A percentile compares a stretch with the other conserved stretches of the same genome.
phyloP scores from a whole-genome alignment of 2,888 invertebrate species.

The Criorhina ranunculi region DNA sequence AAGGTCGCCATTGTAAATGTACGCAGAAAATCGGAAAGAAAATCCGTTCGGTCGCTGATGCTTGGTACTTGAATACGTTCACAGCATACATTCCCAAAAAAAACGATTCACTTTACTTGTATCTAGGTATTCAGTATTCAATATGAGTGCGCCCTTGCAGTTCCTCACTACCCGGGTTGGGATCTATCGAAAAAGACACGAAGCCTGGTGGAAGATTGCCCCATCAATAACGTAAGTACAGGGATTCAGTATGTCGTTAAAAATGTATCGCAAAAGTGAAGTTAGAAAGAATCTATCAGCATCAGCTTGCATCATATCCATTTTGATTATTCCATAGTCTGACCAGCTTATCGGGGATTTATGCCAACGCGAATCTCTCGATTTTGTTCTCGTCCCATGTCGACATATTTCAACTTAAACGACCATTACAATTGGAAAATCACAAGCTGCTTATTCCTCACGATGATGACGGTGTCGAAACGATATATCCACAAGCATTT shows the following conservation, averaged over 20 bases:
- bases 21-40: slow-evolving; percentile 11
- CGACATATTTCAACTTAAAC: slow-evolving; percentile 79
- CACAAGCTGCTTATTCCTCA: slow-evolving; percentile 78
- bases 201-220: slow-evolving; percentile 81
- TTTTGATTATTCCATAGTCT: slow-evolving; percentile 76
- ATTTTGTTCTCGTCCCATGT: slow-evolving; percentile 81
- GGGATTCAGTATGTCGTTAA: too few species aligned
- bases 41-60: slow-evolving; percentile 76
- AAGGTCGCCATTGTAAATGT: slow-evolving; percentile 47
- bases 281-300: too few species aligned
- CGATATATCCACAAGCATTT: slow-evolving; percentile 27
- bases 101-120: slow-evolving; percentile 73
- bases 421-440: slow-evolving; percentile 76
- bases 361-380: slow-evolving; percentile 80
- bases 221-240: slow-evolving; percentile 80
- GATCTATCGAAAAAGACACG: slow-evolving; percentile 80
- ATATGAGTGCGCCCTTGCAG: slow-evolving; percentile 80
- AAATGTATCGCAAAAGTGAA: too few species aligned
- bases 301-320: too few species aligned
- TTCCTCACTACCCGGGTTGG: slow-evolving; percentile 80
- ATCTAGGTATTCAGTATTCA: slow-evolving; percentile 80
- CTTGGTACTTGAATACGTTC: slow-evolving; percentile 76
- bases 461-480: slow-evolving; percentile 34
- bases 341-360: slow-evolving; percentile 80
- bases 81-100: slow-evolving; percentile 44